Evolutionary conservation across 2,113 vertebrate genomes (phyloP).

Genomic region (Odontesthes bonariensis): DNA sequence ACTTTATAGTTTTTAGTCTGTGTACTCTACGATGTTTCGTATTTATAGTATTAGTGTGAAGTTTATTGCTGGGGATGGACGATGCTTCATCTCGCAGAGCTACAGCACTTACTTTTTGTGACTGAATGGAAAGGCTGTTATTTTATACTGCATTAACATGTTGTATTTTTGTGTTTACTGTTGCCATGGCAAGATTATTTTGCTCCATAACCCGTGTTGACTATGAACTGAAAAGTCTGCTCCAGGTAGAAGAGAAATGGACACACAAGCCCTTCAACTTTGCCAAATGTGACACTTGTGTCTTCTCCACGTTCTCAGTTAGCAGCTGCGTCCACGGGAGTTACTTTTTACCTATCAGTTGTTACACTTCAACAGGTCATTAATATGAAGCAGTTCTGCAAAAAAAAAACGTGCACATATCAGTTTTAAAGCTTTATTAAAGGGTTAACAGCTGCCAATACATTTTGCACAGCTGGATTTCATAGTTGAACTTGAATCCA

Average conservation of each 20-base stretch:
- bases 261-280: not conserved
- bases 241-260: not conserved
- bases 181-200: not conserved
- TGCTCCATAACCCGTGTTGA: not conserved
- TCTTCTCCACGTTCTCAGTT: not conserved
- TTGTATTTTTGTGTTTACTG: not conserved
- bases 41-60: not conserved
- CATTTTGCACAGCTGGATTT: constrained; percentile 44
- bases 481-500: constrained; percentile 11
- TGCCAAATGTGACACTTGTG: not conserved
- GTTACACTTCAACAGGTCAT: not conserved
- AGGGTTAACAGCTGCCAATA: not conserved
- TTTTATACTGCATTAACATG: not conserved
- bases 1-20: not conserved
- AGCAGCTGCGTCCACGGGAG: not conserved
- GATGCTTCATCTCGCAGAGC: not conserved
- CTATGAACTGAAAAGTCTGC: not conserved
- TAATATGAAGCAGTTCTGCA: not conserved
- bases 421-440: not conserved
- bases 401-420: not conserved
- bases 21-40: not conserved
- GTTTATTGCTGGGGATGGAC: not conserved
- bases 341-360: not conserved
- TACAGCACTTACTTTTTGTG: not conserved
- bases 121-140: constrained; percentile 9